phyloP scores from a whole-genome alignment of 37 sponge, comb jelly and placozoan species.

The Agelas oroides region DNA sequence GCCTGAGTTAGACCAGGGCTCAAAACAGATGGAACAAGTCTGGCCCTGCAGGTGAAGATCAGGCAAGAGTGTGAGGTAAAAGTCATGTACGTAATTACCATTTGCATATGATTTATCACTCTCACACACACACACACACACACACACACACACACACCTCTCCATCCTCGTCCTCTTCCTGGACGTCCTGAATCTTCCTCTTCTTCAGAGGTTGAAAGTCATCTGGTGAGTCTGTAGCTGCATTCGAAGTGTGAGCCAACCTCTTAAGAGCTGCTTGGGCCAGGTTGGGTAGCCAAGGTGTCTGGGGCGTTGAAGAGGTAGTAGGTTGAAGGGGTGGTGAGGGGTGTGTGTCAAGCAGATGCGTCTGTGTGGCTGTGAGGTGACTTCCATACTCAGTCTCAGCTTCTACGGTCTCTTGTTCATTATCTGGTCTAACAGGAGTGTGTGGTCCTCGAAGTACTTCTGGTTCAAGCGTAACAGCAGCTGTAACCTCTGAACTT shows the following conservation, averaged over 20 bases:
- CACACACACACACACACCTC: neutral
- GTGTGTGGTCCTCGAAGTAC: neutral
- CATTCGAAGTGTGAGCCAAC: neutral
- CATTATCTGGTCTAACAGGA: neutral
- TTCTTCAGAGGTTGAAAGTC: constrained; percentile 55
- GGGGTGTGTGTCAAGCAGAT: no score
- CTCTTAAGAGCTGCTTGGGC: constrained; percentile 58
- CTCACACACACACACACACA: neutral
- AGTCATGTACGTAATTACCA: neutral
- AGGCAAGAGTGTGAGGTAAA: neutral
- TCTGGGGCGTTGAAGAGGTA: neutral
- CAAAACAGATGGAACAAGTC: constrained; percentile 88
- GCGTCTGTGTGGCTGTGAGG: no score
- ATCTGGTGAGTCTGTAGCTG: constrained; percentile 12
- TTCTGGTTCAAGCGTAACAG: no score
- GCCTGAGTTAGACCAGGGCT: constrained; percentile 91
- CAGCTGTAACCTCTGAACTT: no score
- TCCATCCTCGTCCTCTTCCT: constrained; percentile 28
- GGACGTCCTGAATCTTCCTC: constrained; percentile 35
- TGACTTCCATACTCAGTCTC: neutral
- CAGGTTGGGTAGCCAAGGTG: constrained; percentile 51
- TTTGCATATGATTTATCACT: neutral
- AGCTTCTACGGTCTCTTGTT: neutral
- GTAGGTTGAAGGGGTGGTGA: no score
- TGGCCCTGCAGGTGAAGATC: constrained; percentile 59